Evolutionary conservation across 2,113 vertebrate genomes (phyloP).

Genomic region (Nymphicus hollandicus): DNA sequence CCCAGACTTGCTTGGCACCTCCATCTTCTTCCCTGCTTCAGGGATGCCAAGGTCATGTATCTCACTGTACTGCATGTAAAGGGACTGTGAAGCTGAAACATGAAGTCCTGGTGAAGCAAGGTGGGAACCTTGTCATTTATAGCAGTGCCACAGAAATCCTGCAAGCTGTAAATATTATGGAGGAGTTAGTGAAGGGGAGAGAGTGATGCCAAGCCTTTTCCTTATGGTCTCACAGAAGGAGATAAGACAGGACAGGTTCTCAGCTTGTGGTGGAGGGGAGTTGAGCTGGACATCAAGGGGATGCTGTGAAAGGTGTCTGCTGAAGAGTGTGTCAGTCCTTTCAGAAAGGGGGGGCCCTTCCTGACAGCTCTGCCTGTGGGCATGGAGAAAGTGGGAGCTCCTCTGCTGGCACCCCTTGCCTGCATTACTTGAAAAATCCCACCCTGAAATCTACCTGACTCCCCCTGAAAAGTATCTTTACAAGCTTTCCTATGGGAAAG

Average conservation of each 20-base stretch:
- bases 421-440: neutral
- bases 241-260: neutral
- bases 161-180: accelerated
- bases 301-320: neutral
- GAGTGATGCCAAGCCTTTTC: neutral
- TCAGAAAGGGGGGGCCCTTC: neutral
- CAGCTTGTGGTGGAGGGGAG: neutral
- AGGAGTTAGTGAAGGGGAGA: neutral
- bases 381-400: neutral
- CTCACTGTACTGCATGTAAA: neutral
- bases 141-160: neutral
- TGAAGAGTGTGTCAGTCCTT: neutral
- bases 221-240: accelerated
- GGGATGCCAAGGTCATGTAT: neutral
- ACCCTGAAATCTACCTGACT: neutral
- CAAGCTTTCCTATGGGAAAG: neutral
- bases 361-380: neutral
- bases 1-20: neutral
- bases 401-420: neutral
- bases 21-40: neutral
- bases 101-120: neutral
- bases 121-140: neutral
- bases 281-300: neutral
- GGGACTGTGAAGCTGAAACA: neutral
- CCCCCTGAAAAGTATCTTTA: neutral